phyloP scores from a whole-genome alignment of 2,113 vertebrate species.

The Typhlomys cinereus region DNA sequence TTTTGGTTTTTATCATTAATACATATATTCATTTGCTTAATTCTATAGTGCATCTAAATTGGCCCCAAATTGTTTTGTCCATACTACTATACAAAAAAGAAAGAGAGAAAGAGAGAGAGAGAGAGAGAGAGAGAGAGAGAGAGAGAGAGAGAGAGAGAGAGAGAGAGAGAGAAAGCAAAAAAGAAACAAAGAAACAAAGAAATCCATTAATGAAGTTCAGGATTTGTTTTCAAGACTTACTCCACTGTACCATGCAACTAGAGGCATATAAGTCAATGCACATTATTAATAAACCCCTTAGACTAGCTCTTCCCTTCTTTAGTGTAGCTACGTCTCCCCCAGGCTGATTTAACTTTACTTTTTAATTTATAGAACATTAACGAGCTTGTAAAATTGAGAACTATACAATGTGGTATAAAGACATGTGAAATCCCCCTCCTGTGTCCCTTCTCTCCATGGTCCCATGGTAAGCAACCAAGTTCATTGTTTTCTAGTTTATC shows the following conservation, averaged over 20 bases:
- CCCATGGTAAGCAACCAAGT: neutral
- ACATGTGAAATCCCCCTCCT: neutral
- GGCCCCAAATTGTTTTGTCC: neutral
- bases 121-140: too few species aligned
- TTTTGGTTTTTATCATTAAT: neutral
- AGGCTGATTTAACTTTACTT: conserved; percentile 3
- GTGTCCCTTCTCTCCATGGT: neutral
- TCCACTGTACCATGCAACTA: neutral
- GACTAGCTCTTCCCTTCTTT: neutral
- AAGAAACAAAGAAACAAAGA: conserved; percentile 19
- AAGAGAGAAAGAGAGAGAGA: too few species aligned
- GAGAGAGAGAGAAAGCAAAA: too few species aligned
- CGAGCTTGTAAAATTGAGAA: neutral
- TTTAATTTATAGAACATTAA: neutral
- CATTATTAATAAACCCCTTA: neutral
- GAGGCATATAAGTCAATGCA: neutral
- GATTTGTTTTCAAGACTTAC: neutral
- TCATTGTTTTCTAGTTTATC: neutral
- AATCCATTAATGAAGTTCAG: neutral
- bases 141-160: too few species aligned
- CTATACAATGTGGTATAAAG: neutral
- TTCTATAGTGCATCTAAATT: neutral
- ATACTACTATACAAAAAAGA: neutral
- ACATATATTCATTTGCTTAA: neutral
- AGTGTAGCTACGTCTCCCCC: neutral